These are phyloP conservation scores for Brachypodius melanocephalos DNA, from an alignment of 2,113 vertebrate genomes.

Conservation along the genomic window DNA sequence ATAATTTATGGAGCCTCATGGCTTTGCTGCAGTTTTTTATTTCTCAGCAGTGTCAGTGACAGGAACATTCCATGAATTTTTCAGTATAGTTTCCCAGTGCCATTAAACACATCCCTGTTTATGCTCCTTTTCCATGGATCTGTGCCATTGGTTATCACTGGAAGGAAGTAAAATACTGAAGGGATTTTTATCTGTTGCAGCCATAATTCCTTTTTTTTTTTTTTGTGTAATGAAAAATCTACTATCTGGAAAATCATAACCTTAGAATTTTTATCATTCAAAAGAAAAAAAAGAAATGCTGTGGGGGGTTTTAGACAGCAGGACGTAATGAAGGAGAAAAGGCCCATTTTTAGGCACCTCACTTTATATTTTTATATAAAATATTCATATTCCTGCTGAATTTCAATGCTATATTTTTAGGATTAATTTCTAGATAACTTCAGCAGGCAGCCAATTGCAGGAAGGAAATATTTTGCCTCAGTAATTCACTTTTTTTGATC, in stretches of 20 bases:
- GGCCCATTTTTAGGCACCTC: background rate
- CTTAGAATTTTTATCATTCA: background rate
- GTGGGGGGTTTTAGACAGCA: background rate
- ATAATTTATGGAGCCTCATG: rapidly evolving
- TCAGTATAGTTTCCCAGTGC: background rate
- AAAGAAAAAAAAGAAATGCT: background rate
- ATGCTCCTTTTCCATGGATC: background rate
- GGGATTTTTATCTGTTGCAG: background rate
- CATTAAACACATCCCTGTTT: rapidly evolving
- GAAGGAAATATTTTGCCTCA: background rate
- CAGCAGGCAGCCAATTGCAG: background rate
- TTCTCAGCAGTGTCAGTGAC: background rate
- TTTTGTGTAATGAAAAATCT: background rate
- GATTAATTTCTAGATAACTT: background rate
- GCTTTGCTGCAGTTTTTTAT: background rate
- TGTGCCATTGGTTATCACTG: rapidly evolving
- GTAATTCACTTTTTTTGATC: background rate
- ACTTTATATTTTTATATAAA: background rate
- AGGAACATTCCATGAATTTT: background rate
- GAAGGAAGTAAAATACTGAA: background rate
- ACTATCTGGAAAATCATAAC: background rate
- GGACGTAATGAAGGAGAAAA: background rate
- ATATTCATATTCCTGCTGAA: background rate
- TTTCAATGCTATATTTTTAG: background rate
- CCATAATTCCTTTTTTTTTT: background rate